Base-by-base conservation (phyloP, 2,113 vertebrate genomes). In the Pleuronectes platessa region DNA sequence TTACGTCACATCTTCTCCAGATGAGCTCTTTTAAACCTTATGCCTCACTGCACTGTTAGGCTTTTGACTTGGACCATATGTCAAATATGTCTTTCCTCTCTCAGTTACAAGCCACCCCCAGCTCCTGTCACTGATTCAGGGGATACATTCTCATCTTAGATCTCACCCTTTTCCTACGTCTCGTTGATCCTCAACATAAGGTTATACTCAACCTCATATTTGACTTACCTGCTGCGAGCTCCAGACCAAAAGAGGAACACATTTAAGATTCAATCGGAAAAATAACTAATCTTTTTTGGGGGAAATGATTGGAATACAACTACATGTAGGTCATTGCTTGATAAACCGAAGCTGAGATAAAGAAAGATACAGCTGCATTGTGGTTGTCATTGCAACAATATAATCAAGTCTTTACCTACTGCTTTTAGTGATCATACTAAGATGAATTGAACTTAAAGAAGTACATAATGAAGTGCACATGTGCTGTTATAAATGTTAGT, bases 241-340 rank as follows among this genome's bases (percentile, higher is more conserved):
- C 58, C 23, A 42, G 59, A 74, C 62, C 31, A 27, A 75, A 62
- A 69, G 13, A 66, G 71, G 73, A 2, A 3, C 7, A 49, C 17
- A 68, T 71, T 63, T 17, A 67, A 0, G 11, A 23, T 54, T 65
- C n/a, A 42, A 49, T 73, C 18, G 40, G 40, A 75, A 40, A 3
- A 63, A 64, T 55, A 27, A 55, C 5, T 15, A 13, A 37, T 62
- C 24, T 61, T 42, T 13, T 21, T 3, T 5, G 35, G 74, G 63
- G 26, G 26, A 53, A 8, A 26, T 5, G 2, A 45, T 20, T 58
- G 20, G 59, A 75, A 27, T 49, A 20, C 18, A 54, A 12, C 12
- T 61, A 80, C 40, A 87, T 85, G 74, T 72, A 73, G 81, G 74
- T 68, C 83, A 70, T 31, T 15, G 70, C 64, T 68, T 2, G 61